These are phyloP conservation scores for Nesidiocoris tenuis DNA, from an alignment of 2,888 invertebrate species.

Conservation along the genomic window DNA sequence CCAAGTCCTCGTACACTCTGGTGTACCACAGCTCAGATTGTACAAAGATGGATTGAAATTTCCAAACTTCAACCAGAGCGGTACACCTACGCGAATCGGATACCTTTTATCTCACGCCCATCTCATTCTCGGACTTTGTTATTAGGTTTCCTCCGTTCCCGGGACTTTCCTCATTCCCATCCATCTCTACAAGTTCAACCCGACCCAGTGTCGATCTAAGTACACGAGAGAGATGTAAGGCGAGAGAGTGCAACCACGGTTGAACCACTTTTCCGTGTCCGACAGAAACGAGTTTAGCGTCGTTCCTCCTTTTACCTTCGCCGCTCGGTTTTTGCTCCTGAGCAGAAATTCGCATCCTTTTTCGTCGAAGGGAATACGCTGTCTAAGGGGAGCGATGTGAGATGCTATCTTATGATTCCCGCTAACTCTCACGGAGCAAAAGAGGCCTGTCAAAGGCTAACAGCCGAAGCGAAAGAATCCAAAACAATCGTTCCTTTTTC, in stretches of 20 bases:
- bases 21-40: no score
- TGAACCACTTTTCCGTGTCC: conserved; percentile 7
- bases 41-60: no score
- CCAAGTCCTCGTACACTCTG: no score
- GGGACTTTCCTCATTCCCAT: conserved; percentile 21
- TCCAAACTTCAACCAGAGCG: no score
- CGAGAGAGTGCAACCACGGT: background rate
- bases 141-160: background rate
- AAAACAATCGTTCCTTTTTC: conserved; percentile 29
- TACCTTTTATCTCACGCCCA: background rate
- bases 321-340: background rate
- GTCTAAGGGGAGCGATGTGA: background rate
- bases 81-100: no score
- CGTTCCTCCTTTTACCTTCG: conserved; percentile 26
- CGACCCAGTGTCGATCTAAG: background rate
- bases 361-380: background rate
- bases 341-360: background rate
- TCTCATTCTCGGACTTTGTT: background rate
- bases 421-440: conserved; percentile 28
- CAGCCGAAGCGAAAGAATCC: conserved; percentile 22
- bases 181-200: conserved; percentile 6
- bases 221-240: background rate
- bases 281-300: conserved; percentile 22
- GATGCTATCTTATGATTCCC: background rate
- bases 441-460: conserved; percentile 38